A percentile compares a stretch with the other conserved stretches of the same genome.
Conservation (phyloP, 2,113 vertebrate genomes). For the Anoplopoma fimbria region DNA sequence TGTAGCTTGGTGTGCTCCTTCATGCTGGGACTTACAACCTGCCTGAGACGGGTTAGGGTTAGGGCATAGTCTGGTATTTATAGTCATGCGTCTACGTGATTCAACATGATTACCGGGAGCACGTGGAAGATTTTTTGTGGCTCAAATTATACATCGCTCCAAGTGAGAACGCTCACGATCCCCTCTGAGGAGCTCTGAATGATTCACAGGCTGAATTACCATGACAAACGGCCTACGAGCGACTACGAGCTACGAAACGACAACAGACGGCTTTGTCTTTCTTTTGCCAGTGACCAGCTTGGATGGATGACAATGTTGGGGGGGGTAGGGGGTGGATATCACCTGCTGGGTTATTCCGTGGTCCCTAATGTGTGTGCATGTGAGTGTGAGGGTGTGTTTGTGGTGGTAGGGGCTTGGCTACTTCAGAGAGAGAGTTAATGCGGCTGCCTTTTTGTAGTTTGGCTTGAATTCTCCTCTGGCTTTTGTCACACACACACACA, state of each 20-base stretch:
- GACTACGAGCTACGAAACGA: slow-evolving; percentile 20
- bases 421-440: slow-evolving; percentile 22
- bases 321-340: slow-evolving; percentile 23
- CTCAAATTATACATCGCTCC: slow-evolving; percentile 65
- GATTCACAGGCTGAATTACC: slow-evolving; percentile 61
- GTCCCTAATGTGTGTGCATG: not conserved
- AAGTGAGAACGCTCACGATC: slow-evolving; percentile 19
- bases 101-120: slow-evolving; percentile 57
- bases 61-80: slow-evolving; percentile 48
- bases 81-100: slow-evolving; percentile 36
- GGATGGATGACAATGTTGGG: slow-evolving; percentile 35
- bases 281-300: not conserved
- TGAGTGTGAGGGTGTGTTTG: slow-evolving; percentile 28
- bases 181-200: slow-evolving; percentile 41
- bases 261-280: slow-evolving; percentile 48
- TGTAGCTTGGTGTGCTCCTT: not conserved
- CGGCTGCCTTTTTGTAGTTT: slow-evolving; percentile 32
- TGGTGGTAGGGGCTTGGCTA: slow-evolving; percentile 1
- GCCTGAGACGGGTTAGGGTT: not conserved
- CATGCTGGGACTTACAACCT: slow-evolving; percentile 1
- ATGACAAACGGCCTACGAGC: slow-evolving; percentile 42
- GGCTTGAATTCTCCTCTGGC: slow-evolving; percentile 11
- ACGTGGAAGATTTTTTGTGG: slow-evolving; percentile 58
- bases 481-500: slow-evolving; percentile 4
- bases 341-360: slow-evolving; percentile 51